Conservation (phyloP, 2,797 vertebrate species). For the Gymnoscopelus microlampas region DNA sequence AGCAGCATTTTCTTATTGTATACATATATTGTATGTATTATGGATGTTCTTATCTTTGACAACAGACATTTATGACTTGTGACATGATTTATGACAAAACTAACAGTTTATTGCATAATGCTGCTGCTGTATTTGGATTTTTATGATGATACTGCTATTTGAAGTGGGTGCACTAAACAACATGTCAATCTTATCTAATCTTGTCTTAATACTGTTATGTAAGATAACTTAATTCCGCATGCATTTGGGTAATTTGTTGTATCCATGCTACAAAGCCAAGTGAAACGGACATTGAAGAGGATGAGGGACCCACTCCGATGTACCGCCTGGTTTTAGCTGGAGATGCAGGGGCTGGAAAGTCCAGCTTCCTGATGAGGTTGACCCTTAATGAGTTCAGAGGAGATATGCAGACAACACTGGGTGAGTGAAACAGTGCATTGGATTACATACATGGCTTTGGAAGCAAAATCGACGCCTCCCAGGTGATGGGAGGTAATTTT, state of each 20-base stretch:
- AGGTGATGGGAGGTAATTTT: too few relatives aligned
- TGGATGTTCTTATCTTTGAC: too few relatives aligned
- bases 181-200: too few relatives aligned
- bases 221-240: too few relatives aligned
- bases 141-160: too few relatives aligned
- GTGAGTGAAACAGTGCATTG: conserved; percentile 50
- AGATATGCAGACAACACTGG: conserved; percentile 80
- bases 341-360: conserved; percentile 79
- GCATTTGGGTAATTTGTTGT: not conserved
- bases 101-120: not conserved
- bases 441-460: too few relatives aligned
- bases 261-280: conserved; percentile 45
- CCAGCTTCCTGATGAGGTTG: conserved; percentile 81
- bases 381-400: conserved; percentile 77
- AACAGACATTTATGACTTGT: too few relatives aligned
- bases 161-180: too few relatives aligned
- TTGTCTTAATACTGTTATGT: too few relatives aligned
- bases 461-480: too few relatives aligned
- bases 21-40: too few relatives aligned
- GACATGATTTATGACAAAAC: too few relatives aligned
- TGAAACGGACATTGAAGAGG: conserved; percentile 48
- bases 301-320: conserved; percentile 48
- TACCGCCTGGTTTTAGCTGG: conserved; percentile 79
- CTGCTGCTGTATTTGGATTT: not conserved
- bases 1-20: not conserved